Base-by-base conservation (phyloP, 2,888 invertebrate species). In the Pemphredon lugubris region DNA sequence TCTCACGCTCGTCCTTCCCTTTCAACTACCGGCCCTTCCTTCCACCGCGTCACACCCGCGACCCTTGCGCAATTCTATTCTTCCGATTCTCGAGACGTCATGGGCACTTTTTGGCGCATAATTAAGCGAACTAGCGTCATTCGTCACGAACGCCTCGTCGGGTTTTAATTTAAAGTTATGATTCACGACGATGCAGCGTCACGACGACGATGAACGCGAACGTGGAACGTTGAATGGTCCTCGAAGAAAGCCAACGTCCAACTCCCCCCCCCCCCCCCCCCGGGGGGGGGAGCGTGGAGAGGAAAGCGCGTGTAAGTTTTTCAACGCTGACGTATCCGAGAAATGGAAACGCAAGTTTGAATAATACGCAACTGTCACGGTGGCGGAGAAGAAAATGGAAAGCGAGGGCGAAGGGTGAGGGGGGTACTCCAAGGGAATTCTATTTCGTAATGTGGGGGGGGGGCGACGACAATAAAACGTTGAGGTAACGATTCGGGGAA, bases 131-230 rank as follows among this genome's bases (percentile, higher is more conserved):
- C 59, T 20, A 47, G 47, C 59, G 55, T 79, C 76, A 76, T 73
- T 82, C 83, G 79, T 83, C 82, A 63, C 75, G 64, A 67, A 74
- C 73, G 65, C 61, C 78, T 73, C 60, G 70, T 71, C 54, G 34
- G 64, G 50, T 68, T 83, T 79, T 75, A 75, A 79, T 81, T 83
- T 76, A 74, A 80, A 77, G 77, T 74, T 73, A 60, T 75, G 72
- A 69, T 72, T 75, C 75, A 64, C 42, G 54, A 32, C 18, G 30
- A 26, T 48, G 50, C 57, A 44, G 3, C 14, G 16, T 11, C n/a
- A n/a, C n/a, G n/a, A n/a, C 9, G 2, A 2, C 18, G 34, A 50
- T n/a, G 9, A 39, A 37, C 34, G 5, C 40, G 23, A 34, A 37
- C 6, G 16, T 23, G 6, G 18, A 16, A 42, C 13, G 34, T 21